Base-by-base conservation (phyloP, 2,113 vertebrate genomes). In the Corydoras sp. region DNA sequence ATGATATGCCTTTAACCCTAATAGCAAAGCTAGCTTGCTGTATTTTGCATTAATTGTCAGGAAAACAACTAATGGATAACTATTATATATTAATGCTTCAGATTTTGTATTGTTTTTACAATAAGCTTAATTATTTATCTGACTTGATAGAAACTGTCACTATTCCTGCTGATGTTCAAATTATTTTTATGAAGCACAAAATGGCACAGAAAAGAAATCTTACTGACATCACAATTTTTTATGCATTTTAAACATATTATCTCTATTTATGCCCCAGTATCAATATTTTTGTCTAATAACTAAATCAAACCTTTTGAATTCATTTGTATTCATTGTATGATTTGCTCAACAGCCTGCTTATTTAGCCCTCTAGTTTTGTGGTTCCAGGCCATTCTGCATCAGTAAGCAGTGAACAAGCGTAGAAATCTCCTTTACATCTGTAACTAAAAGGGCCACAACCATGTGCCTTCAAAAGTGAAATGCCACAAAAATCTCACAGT, bases 311-410 rank as follows among this genome's bases (percentile, higher is more conserved):
- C 66, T n/a, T 62, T 62, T 13, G 6, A 7, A 32, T 75, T 61
- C 58, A 71, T 78, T 66, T 67, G 63, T 66, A 71, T 76, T 49
- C 58, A 66, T 35, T 62, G 65, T 65, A 61, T 69, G 51, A 70
- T 76, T 43, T 69, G 29, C 54, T 63, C 24, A 64, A 72, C n/a
- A 48, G 63, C 58, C 31, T 64, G 7, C 60, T 65, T 66, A 56
- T 74, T 54, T 65, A 50, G 65, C 62, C 13, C 14, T 6, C 66
- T 51, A 58, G 48, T 31, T 59, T 48, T 68, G 29, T 10, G 66
- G 53, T 67, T 58, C 35, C 54, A n/a, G 24, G 48, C 15, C 58
- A 65, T 65, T 49, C 48, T 48, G 59, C 62, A 51, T 14, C 35
- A 18, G 13, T 48, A 11, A 69, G 59, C 60, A 69, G 9, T 59